A percentile compares a stretch with the other conserved stretches of the same genome.
Evolutionary conservation across 2,113 vertebrate species (phyloP).

Genomic region (Athene cunicularia): DNA sequence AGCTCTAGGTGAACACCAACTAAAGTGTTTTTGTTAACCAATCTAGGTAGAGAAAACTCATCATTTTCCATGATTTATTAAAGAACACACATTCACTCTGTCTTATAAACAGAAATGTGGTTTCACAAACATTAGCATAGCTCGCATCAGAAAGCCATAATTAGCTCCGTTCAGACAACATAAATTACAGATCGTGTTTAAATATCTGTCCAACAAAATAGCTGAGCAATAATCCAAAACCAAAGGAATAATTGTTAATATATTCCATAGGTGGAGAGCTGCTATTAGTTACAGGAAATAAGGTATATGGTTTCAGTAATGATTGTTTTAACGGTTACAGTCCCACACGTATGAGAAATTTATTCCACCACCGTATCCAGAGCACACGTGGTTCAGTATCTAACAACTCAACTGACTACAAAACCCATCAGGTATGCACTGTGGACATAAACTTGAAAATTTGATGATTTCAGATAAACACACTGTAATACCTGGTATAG

Average conservation of each 20-base stretch:
- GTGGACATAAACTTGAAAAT: background rate
- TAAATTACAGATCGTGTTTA: slow-evolving; percentile 37
- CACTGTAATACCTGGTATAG: fast-evolving
- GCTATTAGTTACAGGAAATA: slow-evolving; percentile 70
- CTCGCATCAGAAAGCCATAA: slow-evolving; percentile 37
- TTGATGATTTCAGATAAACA: background rate
- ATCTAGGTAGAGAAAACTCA: slow-evolving; percentile 27
- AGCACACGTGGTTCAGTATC: slow-evolving; percentile 19
- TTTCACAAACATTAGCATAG: slow-evolving; percentile 52
- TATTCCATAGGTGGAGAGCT: slow-evolving; percentile 67
- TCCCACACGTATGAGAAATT: slow-evolving; percentile 76
- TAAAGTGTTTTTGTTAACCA: background rate
- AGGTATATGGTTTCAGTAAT: slow-evolving; percentile 71
- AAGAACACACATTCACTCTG: background rate
- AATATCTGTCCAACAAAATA: slow-evolving; percentile 65
- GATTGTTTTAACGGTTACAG: slow-evolving; percentile 66
- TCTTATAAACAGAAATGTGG: slow-evolving; percentile 2
- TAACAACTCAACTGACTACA: slow-evolving; percentile 17
- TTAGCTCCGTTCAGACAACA: slow-evolving; percentile 24
- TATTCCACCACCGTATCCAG: slow-evolving; percentile 59
- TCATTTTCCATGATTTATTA: slow-evolving; percentile 44
- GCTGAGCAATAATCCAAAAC: slow-evolving; percentile 63
- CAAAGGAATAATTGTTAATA: slow-evolving; percentile 63
- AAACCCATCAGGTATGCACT: slow-evolving; percentile 2
- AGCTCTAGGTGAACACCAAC: background rate